phyloP scores from a whole-genome alignment of 2,113 vertebrate species.

The Vireo altiloquus region DNA sequence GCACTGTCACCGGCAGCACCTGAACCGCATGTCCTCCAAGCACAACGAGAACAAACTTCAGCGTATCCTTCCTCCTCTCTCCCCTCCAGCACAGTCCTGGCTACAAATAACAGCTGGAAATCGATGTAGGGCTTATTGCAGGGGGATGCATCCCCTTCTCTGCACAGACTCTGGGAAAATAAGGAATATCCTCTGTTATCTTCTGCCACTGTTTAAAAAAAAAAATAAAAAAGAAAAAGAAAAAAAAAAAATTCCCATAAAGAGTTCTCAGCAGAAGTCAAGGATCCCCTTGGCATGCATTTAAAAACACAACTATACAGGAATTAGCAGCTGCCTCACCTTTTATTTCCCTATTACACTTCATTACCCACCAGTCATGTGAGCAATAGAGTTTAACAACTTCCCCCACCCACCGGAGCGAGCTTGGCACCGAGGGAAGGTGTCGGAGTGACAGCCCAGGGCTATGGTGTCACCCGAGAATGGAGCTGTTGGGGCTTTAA shows the following conservation, averaged over 20 bases:
- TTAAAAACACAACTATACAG: slow-evolving; percentile 3
- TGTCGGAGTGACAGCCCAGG: slow-evolving; percentile 24
- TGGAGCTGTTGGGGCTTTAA: slow-evolving; percentile 35
- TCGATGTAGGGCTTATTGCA: background rate
- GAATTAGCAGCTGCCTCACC: slow-evolving; percentile 39
- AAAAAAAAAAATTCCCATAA: background rate
- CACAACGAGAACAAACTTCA: slow-evolving; percentile 69
- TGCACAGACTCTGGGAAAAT: background rate
- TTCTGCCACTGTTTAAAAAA: background rate
- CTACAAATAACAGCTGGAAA: background rate
- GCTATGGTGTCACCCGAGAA: background rate
- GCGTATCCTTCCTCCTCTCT: slow-evolving; percentile 66
- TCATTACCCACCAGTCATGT: slow-evolving; percentile 37
- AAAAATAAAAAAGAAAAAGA: too few relatives aligned
- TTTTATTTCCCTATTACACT: slow-evolving; percentile 43
- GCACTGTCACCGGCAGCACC: slow-evolving; percentile 74
- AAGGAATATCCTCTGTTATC: background rate
- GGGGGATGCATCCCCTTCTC: background rate
- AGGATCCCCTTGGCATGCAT: background rate
- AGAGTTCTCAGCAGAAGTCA: background rate
- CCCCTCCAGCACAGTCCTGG: background rate
- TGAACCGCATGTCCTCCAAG: slow-evolving; percentile 73
- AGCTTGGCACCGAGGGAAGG: background rate
- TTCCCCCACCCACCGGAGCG: background rate
- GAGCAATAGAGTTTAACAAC: slow-evolving; percentile 1